Evolutionary conservation across 1,140 invertebrate species (phyloP).

Genomic region (Holotrichia oblita): DNA sequence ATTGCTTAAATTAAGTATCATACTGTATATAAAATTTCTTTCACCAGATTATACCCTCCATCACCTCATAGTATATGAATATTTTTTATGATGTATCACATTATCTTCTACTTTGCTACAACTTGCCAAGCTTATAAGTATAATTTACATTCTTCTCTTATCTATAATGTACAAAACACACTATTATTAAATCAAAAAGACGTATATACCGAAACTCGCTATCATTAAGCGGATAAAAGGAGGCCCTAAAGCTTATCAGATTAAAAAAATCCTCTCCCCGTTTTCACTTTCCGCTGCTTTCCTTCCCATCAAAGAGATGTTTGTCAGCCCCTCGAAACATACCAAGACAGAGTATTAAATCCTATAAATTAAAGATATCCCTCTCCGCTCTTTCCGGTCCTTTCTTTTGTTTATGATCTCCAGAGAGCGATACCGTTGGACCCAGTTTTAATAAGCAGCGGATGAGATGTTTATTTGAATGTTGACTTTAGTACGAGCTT

Average conservation of each 20-base stretch:
- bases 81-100: too few relatives aligned
- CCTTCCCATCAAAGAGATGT: slow-evolving; percentile 11
- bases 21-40: too few relatives aligned
- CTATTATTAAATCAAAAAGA: not conserved
- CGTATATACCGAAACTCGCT: not conserved
- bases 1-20: too few relatives aligned
- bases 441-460: slow-evolving; percentile 17
- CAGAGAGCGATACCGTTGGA: not conserved
- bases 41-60: too few relatives aligned
- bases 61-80: too few relatives aligned
- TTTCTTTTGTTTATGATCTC: slow-evolving; percentile 16
- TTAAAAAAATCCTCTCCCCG: slow-evolving; percentile 17
- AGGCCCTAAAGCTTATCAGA: slow-evolving; percentile 15
- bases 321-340: slow-evolving; percentile 11
- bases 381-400: not conserved
- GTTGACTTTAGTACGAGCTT: slow-evolving; percentile 3
- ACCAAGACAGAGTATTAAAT: slow-evolving; percentile 20
- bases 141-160: not conserved
- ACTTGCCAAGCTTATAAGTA: not conserved
- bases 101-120: too few relatives aligned
- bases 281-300: slow-evolving; percentile 6
- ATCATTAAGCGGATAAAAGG: slow-evolving; percentile 5
- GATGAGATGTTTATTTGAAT: slow-evolving; percentile 35
- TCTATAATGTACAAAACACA: not conserved
- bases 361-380: slow-evolving; percentile 26